These are phyloP conservation scores for Acronicta alni DNA, from an alignment of 2,888 invertebrate species.

Conservation along the genomic window DNA sequence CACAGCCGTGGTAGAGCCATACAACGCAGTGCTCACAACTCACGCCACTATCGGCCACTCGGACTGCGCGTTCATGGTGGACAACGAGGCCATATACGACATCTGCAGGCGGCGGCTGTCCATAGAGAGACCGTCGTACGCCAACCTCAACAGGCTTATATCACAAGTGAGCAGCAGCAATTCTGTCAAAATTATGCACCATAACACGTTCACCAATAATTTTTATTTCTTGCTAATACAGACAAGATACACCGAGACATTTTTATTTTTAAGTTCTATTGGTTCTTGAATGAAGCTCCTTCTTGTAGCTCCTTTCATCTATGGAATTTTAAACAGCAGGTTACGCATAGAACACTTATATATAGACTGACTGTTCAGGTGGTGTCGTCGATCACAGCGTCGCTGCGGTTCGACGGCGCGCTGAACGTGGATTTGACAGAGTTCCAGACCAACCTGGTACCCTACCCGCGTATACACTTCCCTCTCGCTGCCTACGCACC, in stretches of 20 bases:
- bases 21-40: slow-evolving; percentile 97
- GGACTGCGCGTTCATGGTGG: slow-evolving; percentile 98
- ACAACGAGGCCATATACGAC: slow-evolving; percentile 98
- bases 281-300: too few relatives aligned
- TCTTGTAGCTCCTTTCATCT: too few relatives aligned
- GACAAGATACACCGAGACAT: too few relatives aligned
- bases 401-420: slow-evolving; percentile 95
- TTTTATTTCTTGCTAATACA: too few relatives aligned
- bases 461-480: slow-evolving; percentile 97
- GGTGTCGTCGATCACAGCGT: slow-evolving; percentile 96
- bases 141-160: slow-evolving; percentile 95
- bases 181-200: neutral
- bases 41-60: slow-evolving; percentile 96
- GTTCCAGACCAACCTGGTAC: slow-evolving; percentile 97
- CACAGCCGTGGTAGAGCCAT: slow-evolving; percentile 98
- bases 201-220: too few relatives aligned
- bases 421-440: slow-evolving; percentile 97
- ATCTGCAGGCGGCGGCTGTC: slow-evolving; percentile 96
- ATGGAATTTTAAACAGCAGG: neutral
- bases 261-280: too few relatives aligned
- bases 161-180: slow-evolving; percentile 89
- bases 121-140: slow-evolving; percentile 95
- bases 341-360: neutral
- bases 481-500: slow-evolving; percentile 93
- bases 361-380: slow-evolving; percentile 77